Evolutionary conservation across 2,113 vertebrate genomes (phyloP).

Genomic region (Brachionichthys hirsutus): DNA sequence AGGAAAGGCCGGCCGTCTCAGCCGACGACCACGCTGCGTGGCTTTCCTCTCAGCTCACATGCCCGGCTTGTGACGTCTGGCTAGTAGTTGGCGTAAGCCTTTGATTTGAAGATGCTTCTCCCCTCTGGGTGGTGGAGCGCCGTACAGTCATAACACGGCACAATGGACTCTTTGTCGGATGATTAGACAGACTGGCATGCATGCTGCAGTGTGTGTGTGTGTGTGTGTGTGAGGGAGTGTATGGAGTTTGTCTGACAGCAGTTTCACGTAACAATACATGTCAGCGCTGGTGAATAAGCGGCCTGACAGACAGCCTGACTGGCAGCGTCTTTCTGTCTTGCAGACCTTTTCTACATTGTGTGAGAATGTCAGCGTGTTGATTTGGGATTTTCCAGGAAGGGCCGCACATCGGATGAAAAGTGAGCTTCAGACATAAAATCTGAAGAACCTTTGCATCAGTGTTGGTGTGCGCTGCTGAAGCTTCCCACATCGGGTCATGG

Average conservation of each 20-base stretch:
- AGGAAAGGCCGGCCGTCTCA: constrained; percentile 32
- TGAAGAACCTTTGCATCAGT: constrained; percentile 27
- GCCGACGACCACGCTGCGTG: constrained; percentile 51
- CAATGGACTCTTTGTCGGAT: constrained; percentile 70
- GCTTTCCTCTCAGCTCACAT: constrained; percentile 61
- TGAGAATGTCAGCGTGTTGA: constrained; percentile 61
- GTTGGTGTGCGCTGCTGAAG: no score
- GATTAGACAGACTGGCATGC: constrained; percentile 50
- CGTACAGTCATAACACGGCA: constrained; percentile 67
- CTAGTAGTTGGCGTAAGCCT: constrained; percentile 55
- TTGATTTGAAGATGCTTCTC: constrained; percentile 60
- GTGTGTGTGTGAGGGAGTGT: constrained; percentile 10
- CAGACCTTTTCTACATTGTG: constrained; percentile 63
- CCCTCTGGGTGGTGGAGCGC: constrained; percentile 60
- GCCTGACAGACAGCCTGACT: constrained; percentile 36
- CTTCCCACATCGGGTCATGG: constrained; percentile 13
- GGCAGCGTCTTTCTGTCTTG: constrained; percentile 60
- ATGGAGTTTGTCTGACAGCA: constrained; percentile 64
- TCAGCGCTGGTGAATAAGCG: constrained; percentile 61
- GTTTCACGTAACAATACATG: constrained; percentile 72
- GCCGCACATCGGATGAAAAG: constrained; percentile 36
- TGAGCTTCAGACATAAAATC: constrained; percentile 43
- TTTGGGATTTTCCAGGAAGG: constrained; percentile 61
- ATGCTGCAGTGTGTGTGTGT: constrained; percentile 16
- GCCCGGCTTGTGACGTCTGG: constrained; percentile 61